Base-by-base conservation (phyloP, 2,113 vertebrate genomes). In the Enhydra lutris region DNA sequence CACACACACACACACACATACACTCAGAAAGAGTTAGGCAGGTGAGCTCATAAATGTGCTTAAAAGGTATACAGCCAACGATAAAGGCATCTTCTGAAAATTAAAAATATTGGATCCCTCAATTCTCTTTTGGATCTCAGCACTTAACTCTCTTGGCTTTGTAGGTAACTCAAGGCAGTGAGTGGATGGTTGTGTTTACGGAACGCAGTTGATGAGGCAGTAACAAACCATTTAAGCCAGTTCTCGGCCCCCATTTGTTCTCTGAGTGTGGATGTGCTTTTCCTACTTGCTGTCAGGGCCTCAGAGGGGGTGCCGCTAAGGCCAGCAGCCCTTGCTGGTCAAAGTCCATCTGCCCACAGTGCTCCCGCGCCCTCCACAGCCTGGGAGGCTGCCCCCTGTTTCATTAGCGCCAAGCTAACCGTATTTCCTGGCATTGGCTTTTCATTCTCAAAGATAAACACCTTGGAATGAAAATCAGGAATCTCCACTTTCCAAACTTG, bases 41-140 rank as follows among this genome's bases (percentile, higher is more conserved):
- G 9, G n/a, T 92, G 45, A 94, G 31, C 23, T 23, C 45, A 67
- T 73, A 78, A 61, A 83, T 86, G 78, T 79, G 81, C 71, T 95
- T 85, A 29, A 73, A 86, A 63, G 24, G 31, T 45, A 63, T n/a
- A 42, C 36, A 17, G 18, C 65, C 69, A 80, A 79, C 52, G 80
- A n/a, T 23, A 74, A 97, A 84, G 83, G 21, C 45, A 94, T 79
- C 29, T 57, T 95, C 94, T 80, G 63, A 92, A 95, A 91, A 52
- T 94, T 59, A 96, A 79, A 96, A 95, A 67, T 78, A 86, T 29
- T 69, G 21, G 18, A 21, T 83, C 21, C 42, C 52, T 94, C 79
- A 74, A 7, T 89, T 97, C 85, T 80, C 45, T 23, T 83, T 96
- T 76, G 61, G 63, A 83, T 94, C 18, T 24, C 18, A 24, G 42